phyloP scores from a whole-genome alignment of 2,888 invertebrate species.

The Eurytoma adleriae region DNA sequence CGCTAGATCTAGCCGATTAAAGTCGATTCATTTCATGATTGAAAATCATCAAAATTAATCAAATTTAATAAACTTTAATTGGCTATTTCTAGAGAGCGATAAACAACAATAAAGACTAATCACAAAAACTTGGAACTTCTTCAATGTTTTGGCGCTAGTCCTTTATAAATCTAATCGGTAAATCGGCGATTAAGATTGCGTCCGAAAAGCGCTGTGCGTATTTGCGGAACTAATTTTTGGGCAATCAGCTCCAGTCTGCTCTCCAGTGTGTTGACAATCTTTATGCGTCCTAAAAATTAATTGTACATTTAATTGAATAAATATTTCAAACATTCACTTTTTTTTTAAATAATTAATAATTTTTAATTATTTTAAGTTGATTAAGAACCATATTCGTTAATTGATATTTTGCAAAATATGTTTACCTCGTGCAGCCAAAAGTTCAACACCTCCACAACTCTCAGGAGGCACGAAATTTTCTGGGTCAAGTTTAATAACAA shows the following conservation, averaged over 20 bases:
- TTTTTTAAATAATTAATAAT: no score
- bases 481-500: slow-evolving; percentile 85
- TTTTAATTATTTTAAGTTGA: no score
- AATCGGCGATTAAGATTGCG: slow-evolving; percentile 97
- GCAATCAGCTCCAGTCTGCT: slow-evolving; percentile 96
- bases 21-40: no score
- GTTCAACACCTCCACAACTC: slow-evolving; percentile 94
- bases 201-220: slow-evolving; percentile 96
- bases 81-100: slow-evolving; percentile 15
- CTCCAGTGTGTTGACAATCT: slow-evolving; percentile 97
- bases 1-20: no score
- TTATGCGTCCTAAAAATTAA: slow-evolving; percentile 77
- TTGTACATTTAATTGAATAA: neutral
- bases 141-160: slow-evolving; percentile 61
- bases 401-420: neutral
- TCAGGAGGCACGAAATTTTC: slow-evolving; percentile 87
- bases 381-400: neutral
- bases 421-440: slow-evolving; percentile 85
- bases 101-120: slow-evolving; percentile 55
- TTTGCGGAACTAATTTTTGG: slow-evolving; percentile 94
- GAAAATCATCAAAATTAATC: no score
- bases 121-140: slow-evolving; percentile 49
- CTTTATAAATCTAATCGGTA: slow-evolving; percentile 84
- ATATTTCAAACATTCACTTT: no score
- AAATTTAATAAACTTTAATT: no score